Conservation (phyloP, 1,140 invertebrate genomes). For the Drosophila obscura region DNA sequence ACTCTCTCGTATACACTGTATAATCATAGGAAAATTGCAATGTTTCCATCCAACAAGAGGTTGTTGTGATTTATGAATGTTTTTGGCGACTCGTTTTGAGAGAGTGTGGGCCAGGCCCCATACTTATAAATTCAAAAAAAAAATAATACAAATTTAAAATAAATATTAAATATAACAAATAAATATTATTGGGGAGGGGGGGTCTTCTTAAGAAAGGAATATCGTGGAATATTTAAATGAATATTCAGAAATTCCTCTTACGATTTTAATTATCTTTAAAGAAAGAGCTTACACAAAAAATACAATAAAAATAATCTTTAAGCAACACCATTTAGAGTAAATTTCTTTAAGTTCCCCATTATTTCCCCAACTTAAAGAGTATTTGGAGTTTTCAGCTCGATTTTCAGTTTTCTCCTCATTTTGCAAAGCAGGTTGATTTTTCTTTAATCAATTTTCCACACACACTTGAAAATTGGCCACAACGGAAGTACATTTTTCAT, state of each 20-base stretch:
- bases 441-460: slow-evolving; percentile 25
- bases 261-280: too few relatives aligned
- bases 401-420: neutral
- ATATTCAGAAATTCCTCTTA: too few relatives aligned
- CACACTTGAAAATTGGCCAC: slow-evolving; percentile 17
- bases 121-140: too few relatives aligned
- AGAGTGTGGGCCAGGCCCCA: neutral
- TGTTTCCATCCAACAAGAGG: slow-evolving; percentile 32
- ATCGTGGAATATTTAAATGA: neutral
- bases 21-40: slow-evolving; percentile 44
- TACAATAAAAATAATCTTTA: too few relatives aligned
- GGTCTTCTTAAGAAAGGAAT: too few relatives aligned
- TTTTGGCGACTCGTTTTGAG: too few relatives aligned
- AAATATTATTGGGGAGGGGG: too few relatives aligned
- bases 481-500: slow-evolving; percentile 46
- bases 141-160: too few relatives aligned
- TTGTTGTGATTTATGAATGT: neutral
- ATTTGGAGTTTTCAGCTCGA: neutral
- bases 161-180: too few relatives aligned
- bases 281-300: too few relatives aligned
- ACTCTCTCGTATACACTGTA: slow-evolving; percentile 29
- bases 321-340: too few relatives aligned
- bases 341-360: too few relatives aligned
- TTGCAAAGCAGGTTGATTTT: neutral
- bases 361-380: neutral